Evolutionary conservation across 2,113 vertebrate species (phyloP).

Genomic region (Apistogramma diplotaenia): DNA sequence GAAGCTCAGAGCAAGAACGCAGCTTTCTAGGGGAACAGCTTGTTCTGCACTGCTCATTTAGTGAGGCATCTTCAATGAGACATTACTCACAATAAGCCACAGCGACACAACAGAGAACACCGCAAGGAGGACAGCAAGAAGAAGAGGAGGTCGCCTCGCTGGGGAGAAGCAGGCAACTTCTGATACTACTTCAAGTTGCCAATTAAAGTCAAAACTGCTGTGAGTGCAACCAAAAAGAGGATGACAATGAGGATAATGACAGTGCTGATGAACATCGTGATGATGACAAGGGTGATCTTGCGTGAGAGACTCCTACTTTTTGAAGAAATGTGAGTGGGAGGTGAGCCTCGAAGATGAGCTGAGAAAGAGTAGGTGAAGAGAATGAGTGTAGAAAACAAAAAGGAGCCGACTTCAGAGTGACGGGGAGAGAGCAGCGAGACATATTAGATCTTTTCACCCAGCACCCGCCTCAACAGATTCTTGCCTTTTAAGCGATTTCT

Average conservation of each 20-base stretch:
- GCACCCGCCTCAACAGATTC: constrained; percentile 50
- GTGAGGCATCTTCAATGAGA: constrained; percentile 49
- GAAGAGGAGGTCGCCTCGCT: constrained; percentile 39
- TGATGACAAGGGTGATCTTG: constrained; percentile 1
- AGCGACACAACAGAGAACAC: constrained; percentile 38
- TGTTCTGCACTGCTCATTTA: constrained; percentile 46
- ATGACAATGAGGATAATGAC: constrained; percentile 40
- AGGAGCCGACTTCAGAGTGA: constrained; percentile 50
- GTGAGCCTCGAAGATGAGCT: constrained; percentile 14
- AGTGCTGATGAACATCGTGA: constrained; percentile 26
- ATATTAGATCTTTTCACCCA: constrained; percentile 45
- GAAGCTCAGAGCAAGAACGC: constrained; percentile 25
- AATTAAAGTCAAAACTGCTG: constrained; percentile 66
- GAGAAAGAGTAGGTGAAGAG: constrained; percentile 22
- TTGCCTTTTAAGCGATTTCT: constrained; percentile 61
- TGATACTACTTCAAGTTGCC: constrained; percentile 56
- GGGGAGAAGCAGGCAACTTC: constrained; percentile 45
- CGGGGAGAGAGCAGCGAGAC: constrained; percentile 27
- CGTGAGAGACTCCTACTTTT: constrained; percentile 5
- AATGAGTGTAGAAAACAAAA: constrained; percentile 24
- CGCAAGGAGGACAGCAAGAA: constrained; percentile 31
- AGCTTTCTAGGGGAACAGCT: constrained; percentile 47
- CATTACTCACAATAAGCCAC: constrained; percentile 64
- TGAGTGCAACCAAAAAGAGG: constrained; percentile 43
- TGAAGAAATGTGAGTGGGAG: constrained; percentile 43